Evolutionary conservation across 2,797 vertebrate genomes (phyloP).

Genomic region (Podarcis lilfordi): DNA sequence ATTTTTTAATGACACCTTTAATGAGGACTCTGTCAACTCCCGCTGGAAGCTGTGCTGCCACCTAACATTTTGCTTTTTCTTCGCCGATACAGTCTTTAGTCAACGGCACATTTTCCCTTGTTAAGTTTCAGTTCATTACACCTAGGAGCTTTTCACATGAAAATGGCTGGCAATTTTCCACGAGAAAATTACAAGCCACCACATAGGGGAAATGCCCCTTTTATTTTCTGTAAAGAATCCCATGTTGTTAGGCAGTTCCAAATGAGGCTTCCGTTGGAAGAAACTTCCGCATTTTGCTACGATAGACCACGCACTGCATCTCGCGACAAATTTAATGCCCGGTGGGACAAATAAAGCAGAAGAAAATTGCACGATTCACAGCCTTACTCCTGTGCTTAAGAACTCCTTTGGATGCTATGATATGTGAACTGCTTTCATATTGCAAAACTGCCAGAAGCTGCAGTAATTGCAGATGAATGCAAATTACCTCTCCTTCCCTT

Average conservation of each 20-base stretch:
- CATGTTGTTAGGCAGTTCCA: conserved; percentile 13
- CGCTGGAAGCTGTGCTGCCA: background rate
- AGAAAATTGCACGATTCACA: background rate
- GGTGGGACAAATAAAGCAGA: background rate
- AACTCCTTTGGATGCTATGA: background rate
- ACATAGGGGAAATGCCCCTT: background rate
- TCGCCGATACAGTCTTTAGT: background rate
- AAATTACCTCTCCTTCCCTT: background rate
- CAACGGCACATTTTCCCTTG: background rate
- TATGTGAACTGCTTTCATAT: background rate
- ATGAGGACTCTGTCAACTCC: background rate
- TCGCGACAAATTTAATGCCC: conserved; percentile 13
- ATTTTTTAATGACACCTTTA: conserved; percentile 7
- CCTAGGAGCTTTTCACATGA: conserved; percentile 9
- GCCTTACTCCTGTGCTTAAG: conserved; percentile 21
- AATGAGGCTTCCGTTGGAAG: conserved; percentile 34
- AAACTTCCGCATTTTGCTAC: background rate
- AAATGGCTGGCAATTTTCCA: conserved; percentile 36
- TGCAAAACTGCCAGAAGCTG: background rate
- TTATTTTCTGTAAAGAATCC: conserved; percentile 20
- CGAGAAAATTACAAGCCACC: conserved; percentile 20
- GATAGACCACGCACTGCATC: background rate
- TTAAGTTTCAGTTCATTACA: conserved; percentile 32
- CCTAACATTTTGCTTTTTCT: background rate
- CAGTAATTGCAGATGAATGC: conserved; percentile 8